Evolutionary conservation across 2,888 invertebrate genomes (phyloP), one percentile per base, ranked within the genome.

Genomic region (Cylloceria caligata): DNA sequence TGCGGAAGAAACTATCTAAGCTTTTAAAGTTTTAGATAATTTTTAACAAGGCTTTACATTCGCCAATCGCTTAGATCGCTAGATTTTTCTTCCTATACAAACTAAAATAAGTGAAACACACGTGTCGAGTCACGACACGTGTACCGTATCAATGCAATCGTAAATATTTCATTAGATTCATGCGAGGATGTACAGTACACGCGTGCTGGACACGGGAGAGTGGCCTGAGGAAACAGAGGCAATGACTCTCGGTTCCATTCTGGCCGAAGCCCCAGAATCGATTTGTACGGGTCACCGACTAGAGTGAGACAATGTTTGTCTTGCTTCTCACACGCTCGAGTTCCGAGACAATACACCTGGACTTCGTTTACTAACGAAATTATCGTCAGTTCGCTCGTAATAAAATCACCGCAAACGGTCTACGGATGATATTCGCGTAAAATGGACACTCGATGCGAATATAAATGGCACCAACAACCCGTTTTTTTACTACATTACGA

Each of bases 311-410:
- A 24, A 68, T 68, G 49, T 13, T 16, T 47, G 45, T 65, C 21
- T 49, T 16, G 9, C 45, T 30, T 52, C 19, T n/a, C 19, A 16
- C 47, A 21, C 52, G 30, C 21, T 36, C 45, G 7, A 36, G 45
- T 55, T 57, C 62, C 57, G 11, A 62, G 67, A 67, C 67, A 36
- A 76, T 71, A n/a, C n/a, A n/a, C 42, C 68, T 49, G 57, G 72
- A 72, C 71, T 81, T 81, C 76, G 52, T 76, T 76, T 72, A 34
- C 60, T 68, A 81, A 76, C 67, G 21, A 76, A 67, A 72, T 72
- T 76, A 74, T 55, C 27, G 39, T 16, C 49, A 49, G 36, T 64
- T 39, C 19, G 13, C 30, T 30, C 13, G 27, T 42, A 39, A 52
- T 42, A 65, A 34, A 9, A 65, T 30, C 13, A 45, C 11, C 19